Evolutionary conservation across 2,797 vertebrate genomes (phyloP), one percentile per base, ranked within the genome.

Genomic region (Sebastes flavidus): DNA sequence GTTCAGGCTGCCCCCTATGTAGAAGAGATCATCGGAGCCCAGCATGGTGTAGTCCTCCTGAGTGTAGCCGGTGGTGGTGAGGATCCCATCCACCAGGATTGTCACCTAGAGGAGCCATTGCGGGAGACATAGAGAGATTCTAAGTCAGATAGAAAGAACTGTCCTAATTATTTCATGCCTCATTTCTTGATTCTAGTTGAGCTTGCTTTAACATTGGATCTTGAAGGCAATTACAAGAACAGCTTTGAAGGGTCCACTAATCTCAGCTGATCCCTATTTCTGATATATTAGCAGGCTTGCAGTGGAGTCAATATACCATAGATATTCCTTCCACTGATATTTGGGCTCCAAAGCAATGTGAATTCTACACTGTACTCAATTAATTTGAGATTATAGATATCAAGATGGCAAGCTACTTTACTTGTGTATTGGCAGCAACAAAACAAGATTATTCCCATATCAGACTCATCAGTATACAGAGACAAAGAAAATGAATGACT

Each of bases 41-140:
- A 99, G 93, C 98, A 99, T 99, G 93, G 98, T 98, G 94, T 97
- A 99, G 85, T 99, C 98, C 91, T 99, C 98, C 93, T 99, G 98
- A 1, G 98, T 99, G 95, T 99, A 99, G 70, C 98, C 98, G 1
- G 98, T 99, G 83, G 97, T 98, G 88, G 97, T 98, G 87, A 99
- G 96, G 79, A 99, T 97, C 65, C 97, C 97, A 4, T 99, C 98
- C 92, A 99, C 98, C 0, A 98, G 95, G 87, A 99, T 98, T 3
- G 97, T 99, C 90, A 99, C 98, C 98, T 98, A 59, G 84, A 84
- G 90, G 61, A 67, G 38, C 7, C 16, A 49, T 49, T 49, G 42
- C 62, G 65, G 60, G 73, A 86, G 68, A 67, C 55, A 80, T n/a
- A 10, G 32, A 78, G 71, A 81, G 65, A 89, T 58, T 85, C 63